These are phyloP conservation scores for Petrolisthes cinctipes DNA, from an alignment of 2,888 invertebrate genomes.

Conservation along the genomic window DNA sequence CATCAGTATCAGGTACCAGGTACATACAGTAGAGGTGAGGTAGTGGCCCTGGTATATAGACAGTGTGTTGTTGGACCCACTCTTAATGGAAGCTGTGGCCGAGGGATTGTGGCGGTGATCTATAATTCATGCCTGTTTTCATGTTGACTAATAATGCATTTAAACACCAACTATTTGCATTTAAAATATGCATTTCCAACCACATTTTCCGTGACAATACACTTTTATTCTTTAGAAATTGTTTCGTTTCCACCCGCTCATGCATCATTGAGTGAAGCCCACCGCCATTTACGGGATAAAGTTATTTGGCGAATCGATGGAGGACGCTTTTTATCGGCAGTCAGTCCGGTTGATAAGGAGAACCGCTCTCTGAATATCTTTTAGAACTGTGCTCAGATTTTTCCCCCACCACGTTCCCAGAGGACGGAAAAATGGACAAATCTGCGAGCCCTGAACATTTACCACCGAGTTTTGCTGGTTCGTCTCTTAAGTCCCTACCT, in stretches of 20 bases:
- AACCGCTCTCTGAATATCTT: not conserved
- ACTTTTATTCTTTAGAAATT: conserved; percentile 33
- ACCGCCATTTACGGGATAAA: conserved; percentile 36
- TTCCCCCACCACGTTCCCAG: not conserved
- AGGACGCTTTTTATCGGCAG: not conserved
- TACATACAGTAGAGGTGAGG: not conserved
- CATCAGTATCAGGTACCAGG: no score
- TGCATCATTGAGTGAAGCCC: conserved; percentile 30
- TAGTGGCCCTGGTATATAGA: not conserved
- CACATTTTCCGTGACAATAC: not conserved
- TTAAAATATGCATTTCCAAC: conserved; percentile 26
- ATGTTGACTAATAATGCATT: conserved; percentile 50
- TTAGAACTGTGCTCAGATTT: not conserved
- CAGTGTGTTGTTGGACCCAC: conserved; percentile 10
- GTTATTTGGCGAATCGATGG: conserved; percentile 36
- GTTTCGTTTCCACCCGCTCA: conserved; percentile 27
- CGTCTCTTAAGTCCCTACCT: not conserved
- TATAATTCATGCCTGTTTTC: conserved; percentile 49
- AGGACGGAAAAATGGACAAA: not conserved
- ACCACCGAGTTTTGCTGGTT: not conserved
- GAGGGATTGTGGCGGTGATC: conserved; percentile 27
- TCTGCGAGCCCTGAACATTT: not conserved
- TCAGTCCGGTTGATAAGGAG: not conserved
- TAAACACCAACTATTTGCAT: conserved; percentile 45
- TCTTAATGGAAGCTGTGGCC: conserved; percentile 24